A percentile compares a stretch with the other conserved stretches of the same genome.
Evolutionary conservation across 2,888 invertebrate genomes (phyloP).

Genomic region (Pandemis corylana): DNA sequence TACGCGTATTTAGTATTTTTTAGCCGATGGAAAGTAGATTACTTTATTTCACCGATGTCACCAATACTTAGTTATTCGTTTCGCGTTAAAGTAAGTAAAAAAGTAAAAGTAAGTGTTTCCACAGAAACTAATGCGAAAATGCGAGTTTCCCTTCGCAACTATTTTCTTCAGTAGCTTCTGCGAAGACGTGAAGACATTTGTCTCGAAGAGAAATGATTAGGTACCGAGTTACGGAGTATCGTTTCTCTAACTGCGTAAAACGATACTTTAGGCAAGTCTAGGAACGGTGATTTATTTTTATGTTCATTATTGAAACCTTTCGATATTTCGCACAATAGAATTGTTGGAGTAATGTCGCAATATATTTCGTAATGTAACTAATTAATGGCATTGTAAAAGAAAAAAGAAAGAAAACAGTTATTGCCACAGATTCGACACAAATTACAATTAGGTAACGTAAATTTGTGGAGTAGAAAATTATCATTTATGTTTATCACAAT

Average conservation of each 20-base stretch:
- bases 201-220: slow-evolving; percentile 12
- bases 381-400: no score
- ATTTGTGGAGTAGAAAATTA: no score
- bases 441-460: no score
- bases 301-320: background rate
- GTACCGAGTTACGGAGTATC: slow-evolving; percentile 10
- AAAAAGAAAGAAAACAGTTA: no score
- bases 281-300: background rate
- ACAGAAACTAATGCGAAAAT: slow-evolving; percentile 2
- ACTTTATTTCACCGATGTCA: no score
- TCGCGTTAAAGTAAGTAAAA: no score
- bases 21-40: no score
- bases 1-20: no score
- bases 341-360: background rate
- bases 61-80: no score
- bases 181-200: slow-evolving; percentile 21
- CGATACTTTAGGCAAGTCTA: slow-evolving; percentile 2
- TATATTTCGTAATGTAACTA: background rate
- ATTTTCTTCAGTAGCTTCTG: slow-evolving; percentile 8
- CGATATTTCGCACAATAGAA: background rate
- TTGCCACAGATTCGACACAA: no score
- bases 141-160: no score
- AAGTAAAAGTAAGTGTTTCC: background rate
- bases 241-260: slow-evolving; percentile 8
- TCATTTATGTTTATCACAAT: no score